phyloP scores from a whole-genome alignment of 1,140 invertebrate genomes.

The Aethina tumida region DNA sequence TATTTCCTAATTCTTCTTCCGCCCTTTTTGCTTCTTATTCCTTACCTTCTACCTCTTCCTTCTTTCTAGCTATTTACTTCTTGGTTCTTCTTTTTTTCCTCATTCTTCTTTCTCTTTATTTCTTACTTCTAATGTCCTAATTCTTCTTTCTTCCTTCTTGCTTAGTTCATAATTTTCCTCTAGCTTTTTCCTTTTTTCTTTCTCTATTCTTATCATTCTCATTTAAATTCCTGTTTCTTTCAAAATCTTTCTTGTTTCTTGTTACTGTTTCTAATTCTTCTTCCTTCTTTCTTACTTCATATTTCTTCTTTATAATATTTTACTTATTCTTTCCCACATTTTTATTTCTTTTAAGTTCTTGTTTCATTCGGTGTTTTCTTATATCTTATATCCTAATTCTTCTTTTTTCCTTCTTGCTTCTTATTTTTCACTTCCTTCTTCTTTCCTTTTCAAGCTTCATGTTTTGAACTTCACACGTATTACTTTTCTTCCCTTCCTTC shows the following conservation, averaged over 20 bases:
- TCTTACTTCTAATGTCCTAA: too few relatives aligned
- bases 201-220: too few relatives aligned
- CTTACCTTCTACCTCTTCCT: neutral
- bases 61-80: neutral
- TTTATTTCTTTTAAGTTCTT: neutral
- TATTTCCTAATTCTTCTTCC: neutral
- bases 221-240: too few relatives aligned
- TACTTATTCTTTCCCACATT: neutral
- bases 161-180: too few relatives aligned
- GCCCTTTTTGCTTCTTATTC: neutral
- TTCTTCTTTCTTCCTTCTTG: too few relatives aligned
- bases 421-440: neutral
- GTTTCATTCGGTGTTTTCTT: neutral
- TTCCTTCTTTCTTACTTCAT: conserved; percentile 1
- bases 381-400: neutral
- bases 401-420: neutral
- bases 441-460: neutral
- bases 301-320: neutral
- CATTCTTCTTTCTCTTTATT: neutral
- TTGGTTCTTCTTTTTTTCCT: neutral
- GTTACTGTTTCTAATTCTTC: too few relatives aligned
- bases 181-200: too few relatives aligned
- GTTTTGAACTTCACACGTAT: too few relatives aligned
- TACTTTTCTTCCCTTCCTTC: neutral
- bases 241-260: too few relatives aligned